These are phyloP conservation scores for Phalangium opilio DNA, from an alignment of 2,888 invertebrate species.

Conservation along the genomic window DNA sequence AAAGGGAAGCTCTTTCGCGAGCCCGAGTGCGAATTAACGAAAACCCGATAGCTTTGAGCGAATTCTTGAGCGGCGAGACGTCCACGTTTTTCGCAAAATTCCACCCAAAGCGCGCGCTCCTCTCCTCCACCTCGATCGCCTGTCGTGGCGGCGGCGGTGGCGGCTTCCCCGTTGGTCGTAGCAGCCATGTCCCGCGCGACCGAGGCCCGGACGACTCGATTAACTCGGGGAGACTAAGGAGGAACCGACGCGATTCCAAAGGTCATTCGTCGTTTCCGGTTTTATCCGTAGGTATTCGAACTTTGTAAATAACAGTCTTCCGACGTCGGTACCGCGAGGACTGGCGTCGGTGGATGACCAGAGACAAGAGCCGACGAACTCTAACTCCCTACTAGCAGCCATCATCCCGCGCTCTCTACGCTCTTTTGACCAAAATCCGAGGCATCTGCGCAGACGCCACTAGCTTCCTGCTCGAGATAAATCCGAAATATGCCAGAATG, in stretches of 20 bases:
- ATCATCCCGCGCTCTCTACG: no score
- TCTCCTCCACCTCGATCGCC: conserved; percentile 11
- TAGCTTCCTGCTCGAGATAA: no score
- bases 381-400: no score
- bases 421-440: no score
- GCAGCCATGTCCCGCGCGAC: conserved; percentile 4
- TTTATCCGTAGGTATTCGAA: neutral
- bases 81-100: conserved; percentile 18
- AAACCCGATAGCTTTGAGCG: conserved; percentile 15
- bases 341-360: no score
- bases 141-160: conserved; percentile 1
- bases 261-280: neutral
- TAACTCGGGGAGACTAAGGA: conserved; percentile 1
- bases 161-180: conserved; percentile 8
- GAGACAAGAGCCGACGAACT: no score
- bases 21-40: conserved; percentile 16
- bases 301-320: neutral
- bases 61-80: conserved; percentile 16
- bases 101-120: conserved; percentile 10
- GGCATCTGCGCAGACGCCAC: no score
- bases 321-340: neutral
- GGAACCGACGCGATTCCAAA: no score
- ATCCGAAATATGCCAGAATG: no score
- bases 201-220: neutral
- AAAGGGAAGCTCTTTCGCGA: conserved; percentile 9